Base-by-base conservation (phyloP, 2,888 invertebrate species). In the Drosophila paranaensis region DNA sequence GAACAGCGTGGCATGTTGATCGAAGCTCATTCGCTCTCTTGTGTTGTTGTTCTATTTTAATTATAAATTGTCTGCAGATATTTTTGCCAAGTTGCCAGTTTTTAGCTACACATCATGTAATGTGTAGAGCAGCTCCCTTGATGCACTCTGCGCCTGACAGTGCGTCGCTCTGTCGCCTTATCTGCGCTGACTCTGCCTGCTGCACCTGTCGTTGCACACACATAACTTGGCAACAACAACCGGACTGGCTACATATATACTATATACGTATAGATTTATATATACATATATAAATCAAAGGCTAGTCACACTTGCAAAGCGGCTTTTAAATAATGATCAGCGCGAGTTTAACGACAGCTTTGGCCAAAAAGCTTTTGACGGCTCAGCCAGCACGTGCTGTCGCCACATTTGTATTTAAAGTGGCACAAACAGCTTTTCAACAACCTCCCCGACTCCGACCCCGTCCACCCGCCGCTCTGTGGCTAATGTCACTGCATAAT, bases 91-190 rank as follows among this genome's bases (percentile, higher is more conserved):
- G 78, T 74, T 88, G 86, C 87, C 86, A 86, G 86, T 81, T 88
- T 86, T 88, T 73, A 65, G 63, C 77, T 79, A 82, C 87, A 86
- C 87, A 86, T 86, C 88, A 82, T 86, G 89, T 84, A 88, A 86
- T 74, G 73, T 77, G 74, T 71, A 68, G 39, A 60, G 48, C 46
- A 64, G 30, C 42, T 55, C 48, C 63, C 39, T 33, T 77, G 63
- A 20, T 33, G 62, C 54, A 66, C 70, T 61, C 69, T 60, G 58
- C 35, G 43, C 61, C 63, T 64, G 50, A 54, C 63, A 48, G 16
- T 69, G 66, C 68, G 60, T 60, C 61, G 71, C 71, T 60, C 65
- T 76, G 82, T 83, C 78, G 78, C 73, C 76, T 76, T 81, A 84
- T 78, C 78, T 70, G 54, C 54, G 30, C 13, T 37, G 27, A 6